Evolutionary conservation across 2,888 invertebrate genomes (phyloP), one percentile per base, ranked within the genome.

Genomic region (Agonopterix arenella): DNA sequence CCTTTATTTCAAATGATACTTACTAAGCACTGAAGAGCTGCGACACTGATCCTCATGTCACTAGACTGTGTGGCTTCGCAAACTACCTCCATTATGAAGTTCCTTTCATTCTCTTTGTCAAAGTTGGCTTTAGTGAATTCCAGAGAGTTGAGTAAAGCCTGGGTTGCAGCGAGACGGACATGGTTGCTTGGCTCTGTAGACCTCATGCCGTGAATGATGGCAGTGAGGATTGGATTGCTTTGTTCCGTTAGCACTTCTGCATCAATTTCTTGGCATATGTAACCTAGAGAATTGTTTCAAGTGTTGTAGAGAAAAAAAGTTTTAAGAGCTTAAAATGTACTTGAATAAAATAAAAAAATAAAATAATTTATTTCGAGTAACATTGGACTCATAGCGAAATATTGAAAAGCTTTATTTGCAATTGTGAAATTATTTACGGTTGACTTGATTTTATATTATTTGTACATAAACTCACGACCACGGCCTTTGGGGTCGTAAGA

Each of bases 61-160:
- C 91, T 84, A 5, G 96, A 97, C 80, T 99, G 99, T 1, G 99
- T 99, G 2, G 99, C 97, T 89, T 99, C 98, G 90, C 99, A 99
- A 7, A 99, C 98, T 48, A 98, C 98, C 90, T 99, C 98, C 99
- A 99, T 99, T 50, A 99, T 99, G 77, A 97, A 98, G 84, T 99
- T 98, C 58, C 99, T 92, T 84, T 99, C 99, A 52, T 95, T 93
- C 91, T 98, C 98, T 76, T 96, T 97, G 66, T 98, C 98, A 85
- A 99, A 99, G 89, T 99, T 99, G 36, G 97, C 96, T 88, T 96
- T 96, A 11, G 99, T 99, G 75, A 99, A 99, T 89, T 99, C 99
- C 49, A 99, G 88, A 0, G 99, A 99, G 84, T 99, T 99, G 46
- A 96, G 92, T 36, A 99, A 91, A 2, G 99, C 99, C 64, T 95